Evolutionary conservation across 1,140 invertebrate species (phyloP), one percentile per base, ranked within the genome.

Genomic region (Pseudoatta argentina): DNA sequence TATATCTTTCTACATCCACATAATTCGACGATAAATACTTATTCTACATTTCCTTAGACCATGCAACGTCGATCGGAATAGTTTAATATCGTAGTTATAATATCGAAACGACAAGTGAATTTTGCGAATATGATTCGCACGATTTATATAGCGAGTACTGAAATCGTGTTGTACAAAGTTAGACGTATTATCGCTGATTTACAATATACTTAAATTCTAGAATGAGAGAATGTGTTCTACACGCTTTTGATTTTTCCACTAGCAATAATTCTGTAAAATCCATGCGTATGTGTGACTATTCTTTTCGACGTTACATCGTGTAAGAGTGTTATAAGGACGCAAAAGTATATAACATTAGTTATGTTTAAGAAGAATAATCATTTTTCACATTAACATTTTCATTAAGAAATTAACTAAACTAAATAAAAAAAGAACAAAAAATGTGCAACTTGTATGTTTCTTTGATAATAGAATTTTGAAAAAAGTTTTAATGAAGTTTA

Each of bases 1-100:
- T 21, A n/a, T 16, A 59, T 76, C 18, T 44, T 75, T 51, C 34
- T 34, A 76, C 30, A 75, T 21, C 30, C 71, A 69, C 66, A 16
- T 44, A n/a, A 18, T 21, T 53, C 2, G 24, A 53, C 81, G 30
- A 18, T 51, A 76, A 85, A 85, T 85, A 85, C 51, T 85, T 61
- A 59, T 63, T 77, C 12, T 69, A 69, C 14, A 27, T 24, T 44
- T 39, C 63, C 48, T 53, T 53, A 64, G 18, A 30, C 51, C 24
- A 76, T 66, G 82, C 21, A 77, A 39, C 18, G 30, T 53, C 72
- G 59, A 85, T 10, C 2, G 30, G 75, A 64, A 34, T 44, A 21
- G 30, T 66, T 77, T 77, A 72, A 27, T 39, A 66, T 69, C 27
- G 30, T 39, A 51, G 8, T 73, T 48, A 34, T 4, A 61, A 51